Evolutionary conservation across 2,797 vertebrate species (phyloP).

Genomic region (Anabas testudineus): DNA sequence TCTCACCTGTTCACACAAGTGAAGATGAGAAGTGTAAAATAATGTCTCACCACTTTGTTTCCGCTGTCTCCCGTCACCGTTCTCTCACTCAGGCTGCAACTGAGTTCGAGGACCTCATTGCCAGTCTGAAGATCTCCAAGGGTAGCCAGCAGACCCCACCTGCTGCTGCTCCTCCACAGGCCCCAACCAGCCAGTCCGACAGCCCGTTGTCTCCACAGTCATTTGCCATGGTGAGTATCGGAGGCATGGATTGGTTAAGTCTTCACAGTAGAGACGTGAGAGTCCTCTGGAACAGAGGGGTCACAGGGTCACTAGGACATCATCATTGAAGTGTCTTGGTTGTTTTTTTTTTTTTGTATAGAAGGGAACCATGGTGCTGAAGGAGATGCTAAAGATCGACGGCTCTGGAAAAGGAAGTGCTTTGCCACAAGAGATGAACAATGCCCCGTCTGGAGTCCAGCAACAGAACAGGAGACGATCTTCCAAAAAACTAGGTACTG

Average conservation of each 20-base stretch:
- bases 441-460: constrained; percentile 71
- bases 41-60: too few relatives aligned
- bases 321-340: background rate
- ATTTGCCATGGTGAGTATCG: constrained; percentile 92
- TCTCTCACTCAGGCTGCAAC: constrained; percentile 50
- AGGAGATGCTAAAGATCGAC: constrained; percentile 99
- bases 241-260: too few relatives aligned
- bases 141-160: constrained; percentile 79
- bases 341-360: constrained; percentile 57
- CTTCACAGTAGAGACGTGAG: too few relatives aligned
- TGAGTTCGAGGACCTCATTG: constrained; percentile 92
- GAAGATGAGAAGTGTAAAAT: too few relatives aligned
- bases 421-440: constrained; percentile 62
- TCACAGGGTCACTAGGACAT: background rate
- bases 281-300: too few relatives aligned
- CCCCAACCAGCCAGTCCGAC: constrained; percentile 75
- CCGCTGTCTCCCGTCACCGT: background rate
- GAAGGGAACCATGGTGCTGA: constrained; percentile 97
- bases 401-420: constrained; percentile 78
- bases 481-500: constrained; percentile 91
- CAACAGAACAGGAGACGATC: constrained; percentile 85
- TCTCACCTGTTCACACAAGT: too few relatives aligned
- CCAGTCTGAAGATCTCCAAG: constrained; percentile 89
- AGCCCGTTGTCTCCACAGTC: constrained; percentile 95
- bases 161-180: constrained; percentile 64